Evolutionary conservation across 2,113 vertebrate genomes (phyloP).

Genomic region (Muntiacus reevesi): DNA sequence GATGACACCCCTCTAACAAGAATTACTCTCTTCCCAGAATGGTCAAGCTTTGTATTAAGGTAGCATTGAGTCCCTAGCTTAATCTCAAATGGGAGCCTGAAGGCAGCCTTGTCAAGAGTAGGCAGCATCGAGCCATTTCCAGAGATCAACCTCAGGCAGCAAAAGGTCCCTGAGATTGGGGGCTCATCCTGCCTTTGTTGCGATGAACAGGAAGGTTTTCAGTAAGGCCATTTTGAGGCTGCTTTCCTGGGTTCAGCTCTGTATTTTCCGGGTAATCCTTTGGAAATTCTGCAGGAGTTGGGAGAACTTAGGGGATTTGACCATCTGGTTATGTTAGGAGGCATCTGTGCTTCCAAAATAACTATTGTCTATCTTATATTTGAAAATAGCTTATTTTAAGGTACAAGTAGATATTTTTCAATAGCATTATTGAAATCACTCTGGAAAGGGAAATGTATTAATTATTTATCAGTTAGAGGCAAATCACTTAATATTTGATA

Average conservation of each 20-base stretch:
- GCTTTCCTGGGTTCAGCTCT: background rate
- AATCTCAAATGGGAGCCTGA: background rate
- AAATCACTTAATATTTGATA: conserved; percentile 23
- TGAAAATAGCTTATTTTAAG: background rate
- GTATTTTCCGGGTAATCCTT: background rate
- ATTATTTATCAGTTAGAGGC: background rate
- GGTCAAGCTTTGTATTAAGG: background rate
- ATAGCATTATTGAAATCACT: background rate
- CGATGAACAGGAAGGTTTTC: background rate
- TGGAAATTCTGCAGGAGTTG: background rate
- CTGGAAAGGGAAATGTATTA: background rate
- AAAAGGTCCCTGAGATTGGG: background rate
- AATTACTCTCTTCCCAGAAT: background rate
- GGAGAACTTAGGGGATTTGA: background rate
- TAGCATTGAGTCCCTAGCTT: background rate
- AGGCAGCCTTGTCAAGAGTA: too few species aligned
- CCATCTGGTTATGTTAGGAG: background rate
- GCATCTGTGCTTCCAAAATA: background rate
- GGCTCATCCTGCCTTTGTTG: background rate
- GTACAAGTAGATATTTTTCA: background rate
- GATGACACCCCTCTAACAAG: too few species aligned
- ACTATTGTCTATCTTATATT: background rate
- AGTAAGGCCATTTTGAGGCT: background rate
- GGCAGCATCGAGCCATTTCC: rapidly evolving
- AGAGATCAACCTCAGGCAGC: rapidly evolving